A percentile compares a stretch with the other conserved stretches of the same genome.
Evolutionary conservation across 2,797 vertebrate genomes (phyloP).

Genomic region (Gallirallus australis): DNA sequence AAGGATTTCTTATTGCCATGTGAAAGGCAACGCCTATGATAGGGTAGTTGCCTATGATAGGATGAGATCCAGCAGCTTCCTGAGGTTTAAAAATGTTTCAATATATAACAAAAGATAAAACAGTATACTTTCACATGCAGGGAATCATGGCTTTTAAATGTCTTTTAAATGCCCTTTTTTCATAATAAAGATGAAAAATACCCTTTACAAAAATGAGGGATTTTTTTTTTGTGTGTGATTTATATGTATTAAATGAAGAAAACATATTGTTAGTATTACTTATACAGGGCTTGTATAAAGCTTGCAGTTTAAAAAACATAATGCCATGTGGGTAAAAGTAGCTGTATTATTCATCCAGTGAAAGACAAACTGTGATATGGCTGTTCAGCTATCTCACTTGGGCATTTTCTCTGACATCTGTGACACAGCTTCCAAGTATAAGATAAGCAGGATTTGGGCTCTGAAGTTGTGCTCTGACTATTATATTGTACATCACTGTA

Average conservation of each 20-base stretch:
- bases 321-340: not conserved
- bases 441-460: not conserved
- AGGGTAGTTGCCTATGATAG: not conserved
- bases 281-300: not conserved
- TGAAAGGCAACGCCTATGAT: not conserved
- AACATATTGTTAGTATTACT: not conserved
- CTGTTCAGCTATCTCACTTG: not conserved
- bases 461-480: not conserved
- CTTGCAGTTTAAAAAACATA: not conserved
- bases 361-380: not conserved
- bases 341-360: not conserved
- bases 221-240: not conserved
- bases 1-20: not conserved
- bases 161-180: not conserved
- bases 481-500: not conserved
- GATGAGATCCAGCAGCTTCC: not conserved
- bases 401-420: not conserved
- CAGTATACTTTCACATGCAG: not conserved
- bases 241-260: not conserved
- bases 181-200: not conserved
- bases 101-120: not conserved
- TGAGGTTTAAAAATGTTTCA: not conserved
- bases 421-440: not conserved
- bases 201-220: accelerated
- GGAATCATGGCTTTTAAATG: not conserved